Percentiles rank a stretch among this genome's conserved stretches.
Evolutionary conservation across 2,113 vertebrate species (phyloP).

Genomic region (Pseudorasbora parva): DNA sequence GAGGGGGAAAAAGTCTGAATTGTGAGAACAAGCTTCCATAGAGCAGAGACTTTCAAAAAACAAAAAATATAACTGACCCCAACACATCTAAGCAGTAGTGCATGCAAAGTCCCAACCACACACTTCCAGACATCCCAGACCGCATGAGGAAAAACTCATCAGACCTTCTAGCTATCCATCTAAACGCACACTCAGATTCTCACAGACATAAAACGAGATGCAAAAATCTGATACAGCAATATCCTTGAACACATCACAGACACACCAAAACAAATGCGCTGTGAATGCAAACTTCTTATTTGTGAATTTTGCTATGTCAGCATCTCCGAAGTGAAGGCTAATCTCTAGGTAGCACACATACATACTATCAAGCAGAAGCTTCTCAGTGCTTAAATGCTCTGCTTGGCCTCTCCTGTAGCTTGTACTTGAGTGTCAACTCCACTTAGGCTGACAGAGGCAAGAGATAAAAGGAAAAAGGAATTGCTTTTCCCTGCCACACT

Average conservation of each 20-base stretch:
- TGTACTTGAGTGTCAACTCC: conserved; percentile 51
- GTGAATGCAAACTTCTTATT: conserved; percentile 69
- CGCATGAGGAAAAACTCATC: neutral
- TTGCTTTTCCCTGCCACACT: conserved; percentile 47
- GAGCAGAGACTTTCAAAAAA: too few species aligned
- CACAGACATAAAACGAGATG: neutral
- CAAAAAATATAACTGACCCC: too few species aligned
- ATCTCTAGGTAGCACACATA: conserved; percentile 65
- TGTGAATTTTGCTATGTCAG: conserved; percentile 68
- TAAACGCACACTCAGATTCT: conserved; percentile 35
- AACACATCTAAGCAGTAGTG: neutral
- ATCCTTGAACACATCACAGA: conserved; percentile 57
- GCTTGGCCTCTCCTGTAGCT: conserved; percentile 40
- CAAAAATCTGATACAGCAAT: conserved; percentile 30
- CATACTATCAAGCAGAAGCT: conserved; percentile 8
- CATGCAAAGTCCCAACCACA: neutral
- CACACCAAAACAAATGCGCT: conserved; percentile 54
- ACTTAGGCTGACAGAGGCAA: conserved; percentile 51
- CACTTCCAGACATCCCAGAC: neutral
- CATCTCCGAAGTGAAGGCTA: conserved; percentile 66
- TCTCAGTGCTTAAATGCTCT: conserved; percentile 37
- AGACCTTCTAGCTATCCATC: neutral
- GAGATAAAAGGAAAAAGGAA: conserved; percentile 48
- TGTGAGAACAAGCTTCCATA: too few species aligned
- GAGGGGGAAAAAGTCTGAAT: too few species aligned